phyloP scores from a whole-genome alignment of 1,140 invertebrate species.

The Drosophila novamexicana region DNA sequence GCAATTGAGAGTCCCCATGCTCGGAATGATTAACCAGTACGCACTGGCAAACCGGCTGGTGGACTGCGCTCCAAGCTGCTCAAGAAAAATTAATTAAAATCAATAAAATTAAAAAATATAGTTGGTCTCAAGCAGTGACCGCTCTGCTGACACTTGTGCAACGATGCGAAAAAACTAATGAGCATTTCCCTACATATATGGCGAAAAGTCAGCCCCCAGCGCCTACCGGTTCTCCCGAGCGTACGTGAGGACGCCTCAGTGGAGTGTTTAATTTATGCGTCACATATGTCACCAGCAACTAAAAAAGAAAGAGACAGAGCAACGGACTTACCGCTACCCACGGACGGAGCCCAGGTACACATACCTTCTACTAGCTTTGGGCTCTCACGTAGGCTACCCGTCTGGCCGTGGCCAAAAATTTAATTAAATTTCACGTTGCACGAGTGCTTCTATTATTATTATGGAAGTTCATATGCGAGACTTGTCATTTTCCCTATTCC shows the following conservation, averaged over 20 bases:
- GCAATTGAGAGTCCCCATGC: constrained; percentile 7
- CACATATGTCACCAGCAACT: constrained; percentile 70
- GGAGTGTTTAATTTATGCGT: constrained; percentile 79
- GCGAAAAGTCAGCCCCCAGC: constrained; percentile 61
- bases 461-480: constrained; percentile 10
- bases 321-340: neutral
- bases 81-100: constrained; percentile 74
- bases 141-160: constrained; percentile 8
- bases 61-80: constrained; percentile 16
- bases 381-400: constrained; percentile 51
- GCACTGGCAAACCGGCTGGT: constrained; percentile 38
- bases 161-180: constrained; percentile 69
- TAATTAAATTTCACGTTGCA: constrained; percentile 73
- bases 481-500: neutral
- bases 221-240: constrained; percentile 29
- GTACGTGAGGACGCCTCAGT: constrained; percentile 38
- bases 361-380: neutral
- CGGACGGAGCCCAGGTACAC: constrained; percentile 10
- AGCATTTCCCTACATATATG: constrained; percentile 72
- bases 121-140: constrained; percentile 44
- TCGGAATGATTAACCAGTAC: constrained; percentile 65
- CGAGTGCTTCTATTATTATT: constrained; percentile 50
- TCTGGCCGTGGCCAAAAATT: constrained; percentile 60
- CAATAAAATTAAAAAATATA: constrained; percentile 61
- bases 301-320: neutral